A percentile compares a stretch with the other conserved stretches of the same genome.
Conservation (phyloP, 2,797 vertebrate species). For the Galagoides demidoff region DNA sequence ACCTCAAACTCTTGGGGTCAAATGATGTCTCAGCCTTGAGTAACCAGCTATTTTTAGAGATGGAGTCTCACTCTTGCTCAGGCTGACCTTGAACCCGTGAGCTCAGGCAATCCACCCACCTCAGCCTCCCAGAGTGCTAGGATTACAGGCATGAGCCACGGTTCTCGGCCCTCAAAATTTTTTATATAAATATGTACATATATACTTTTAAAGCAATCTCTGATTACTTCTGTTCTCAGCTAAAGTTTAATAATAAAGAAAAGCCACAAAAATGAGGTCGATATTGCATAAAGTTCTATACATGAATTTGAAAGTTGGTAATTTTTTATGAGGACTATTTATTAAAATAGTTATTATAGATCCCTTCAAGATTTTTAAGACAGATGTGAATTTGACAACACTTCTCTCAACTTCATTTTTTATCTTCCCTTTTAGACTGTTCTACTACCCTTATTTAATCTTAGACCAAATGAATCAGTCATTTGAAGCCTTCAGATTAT, state of each 20-base stretch:
- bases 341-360: slow-evolving; percentile 30
- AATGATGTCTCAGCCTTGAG: too few relatives aligned
- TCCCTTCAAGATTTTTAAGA: not conserved
- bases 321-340: not conserved
- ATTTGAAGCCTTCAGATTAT: not conserved
- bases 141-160: too few relatives aligned
- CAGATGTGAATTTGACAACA: not conserved
- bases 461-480: not conserved
- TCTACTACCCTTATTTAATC: not conserved
- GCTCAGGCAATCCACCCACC: too few relatives aligned
- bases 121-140: too few relatives aligned
- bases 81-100: too few relatives aligned
- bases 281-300: not conserved
- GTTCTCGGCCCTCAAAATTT: not conserved
- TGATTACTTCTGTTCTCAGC: not conserved
- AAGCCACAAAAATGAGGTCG: slow-evolving; percentile 23
- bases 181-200: not conserved
- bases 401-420: not conserved
- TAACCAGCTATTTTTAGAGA: too few relatives aligned
- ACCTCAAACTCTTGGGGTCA: too few relatives aligned
- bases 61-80: too few relatives aligned
- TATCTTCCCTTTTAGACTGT: not conserved
- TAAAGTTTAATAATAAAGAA: slow-evolving; percentile 2
- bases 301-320: not conserved
- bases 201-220: not conserved